A percentile compares a stretch with the other conserved stretches of the same genome.
These are phyloP conservation scores for Phengaris arion DNA, from an alignment of 2,888 invertebrate species.

Conservation along the genomic window DNA sequence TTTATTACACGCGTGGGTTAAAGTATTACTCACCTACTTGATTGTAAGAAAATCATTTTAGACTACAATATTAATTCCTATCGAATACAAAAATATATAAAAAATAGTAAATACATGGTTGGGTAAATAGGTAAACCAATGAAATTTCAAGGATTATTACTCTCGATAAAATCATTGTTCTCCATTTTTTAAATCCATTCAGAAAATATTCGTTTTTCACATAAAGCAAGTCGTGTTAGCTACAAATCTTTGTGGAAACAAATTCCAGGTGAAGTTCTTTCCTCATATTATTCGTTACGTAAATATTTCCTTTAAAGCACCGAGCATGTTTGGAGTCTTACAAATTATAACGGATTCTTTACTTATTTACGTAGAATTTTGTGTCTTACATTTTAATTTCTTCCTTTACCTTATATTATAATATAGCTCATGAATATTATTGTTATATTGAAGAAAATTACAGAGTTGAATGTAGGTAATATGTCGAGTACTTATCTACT, in stretches of 20 bases:
- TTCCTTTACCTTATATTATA: too few species aligned
- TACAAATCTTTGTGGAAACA: slow-evolving; percentile 1
- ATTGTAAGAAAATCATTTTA: too few species aligned
- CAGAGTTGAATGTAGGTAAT: too few species aligned
- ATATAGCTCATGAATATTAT: too few species aligned
- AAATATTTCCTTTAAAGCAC: slow-evolving; percentile 8
- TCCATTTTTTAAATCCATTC: too few species aligned
- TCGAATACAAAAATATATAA: too few species aligned
- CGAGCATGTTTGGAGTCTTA: slow-evolving; percentile 14
- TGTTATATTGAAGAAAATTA: too few species aligned
- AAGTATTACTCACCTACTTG: too few species aligned
- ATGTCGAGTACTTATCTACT: too few species aligned
- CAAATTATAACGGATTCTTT: not conserved
- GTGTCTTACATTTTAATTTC: not conserved
- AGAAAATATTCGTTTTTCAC: not conserved
- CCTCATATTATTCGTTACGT: not conserved
- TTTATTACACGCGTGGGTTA: not conserved
- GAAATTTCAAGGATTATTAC: not conserved
- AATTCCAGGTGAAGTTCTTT: not conserved
- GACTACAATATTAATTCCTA: too few species aligned
- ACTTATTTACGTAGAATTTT: not conserved
- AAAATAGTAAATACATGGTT: not conserved
- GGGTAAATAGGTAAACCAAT: not conserved
- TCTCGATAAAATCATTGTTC: not conserved
- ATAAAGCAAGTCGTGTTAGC: not conserved